Conservation (phyloP, 1,140 invertebrate genomes). For the Zaprionus capensis region DNA sequence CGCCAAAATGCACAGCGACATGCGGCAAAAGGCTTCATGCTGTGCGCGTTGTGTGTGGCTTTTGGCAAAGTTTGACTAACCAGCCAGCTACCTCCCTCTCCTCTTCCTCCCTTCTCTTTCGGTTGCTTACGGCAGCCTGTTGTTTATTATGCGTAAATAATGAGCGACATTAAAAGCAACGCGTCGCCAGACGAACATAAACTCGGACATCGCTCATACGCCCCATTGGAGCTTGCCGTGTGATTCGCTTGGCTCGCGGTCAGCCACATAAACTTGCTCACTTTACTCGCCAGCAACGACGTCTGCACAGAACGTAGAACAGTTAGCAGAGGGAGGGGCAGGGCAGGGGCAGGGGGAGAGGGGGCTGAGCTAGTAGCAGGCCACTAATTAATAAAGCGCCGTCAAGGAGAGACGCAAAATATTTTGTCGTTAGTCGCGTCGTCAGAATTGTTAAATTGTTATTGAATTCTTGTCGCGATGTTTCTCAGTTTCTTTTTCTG, state of each 20-base stretch:
- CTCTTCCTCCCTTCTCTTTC: neutral
- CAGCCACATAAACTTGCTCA: conserved; percentile 56
- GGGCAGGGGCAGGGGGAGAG: neutral
- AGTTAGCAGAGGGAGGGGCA: neutral
- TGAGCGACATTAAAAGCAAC: conserved; percentile 59
- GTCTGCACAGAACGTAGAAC: conserved; percentile 29
- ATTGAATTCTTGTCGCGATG: conserved; percentile 29
- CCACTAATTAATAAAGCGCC: conserved; percentile 62
- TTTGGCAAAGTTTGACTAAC: conserved; percentile 14
- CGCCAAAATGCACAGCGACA: conserved; percentile 27
- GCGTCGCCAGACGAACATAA: conserved; percentile 28
- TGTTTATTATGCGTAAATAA: conserved; percentile 67
- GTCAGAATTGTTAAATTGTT: conserved; percentile 20
- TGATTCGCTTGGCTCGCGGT: conserved; percentile 30
- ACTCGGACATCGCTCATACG: conserved; percentile 55
- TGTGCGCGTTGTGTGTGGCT: conserved; percentile 57
- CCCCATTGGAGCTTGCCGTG: conserved; percentile 37
- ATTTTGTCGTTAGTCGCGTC: conserved; percentile 21
- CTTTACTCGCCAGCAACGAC: conserved; percentile 34
- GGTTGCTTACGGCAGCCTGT: conserved; percentile 1
- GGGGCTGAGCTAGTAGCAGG: conserved; percentile 11
- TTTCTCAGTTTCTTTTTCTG: neutral
- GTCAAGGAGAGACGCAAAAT: conserved; percentile 61
- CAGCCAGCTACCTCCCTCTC: neutral
- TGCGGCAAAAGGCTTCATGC: conserved; percentile 42